Conservation (phyloP, 2,113 vertebrate genomes). For the Albula glossodonta region DNA sequence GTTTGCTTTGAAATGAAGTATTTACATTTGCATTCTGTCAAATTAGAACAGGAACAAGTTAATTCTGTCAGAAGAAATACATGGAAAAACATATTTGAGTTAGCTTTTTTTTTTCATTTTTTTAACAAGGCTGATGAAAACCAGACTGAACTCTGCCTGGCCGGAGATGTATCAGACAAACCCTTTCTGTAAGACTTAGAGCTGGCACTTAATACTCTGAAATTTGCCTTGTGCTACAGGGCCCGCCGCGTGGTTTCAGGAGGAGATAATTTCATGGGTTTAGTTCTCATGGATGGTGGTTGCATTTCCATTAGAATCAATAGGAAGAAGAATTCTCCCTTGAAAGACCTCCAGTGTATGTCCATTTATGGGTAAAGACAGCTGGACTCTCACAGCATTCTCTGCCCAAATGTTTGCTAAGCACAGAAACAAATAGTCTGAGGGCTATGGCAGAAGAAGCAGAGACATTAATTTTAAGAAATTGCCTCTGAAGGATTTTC, state of each 20-base stretch:
- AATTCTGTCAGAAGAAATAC: neutral
- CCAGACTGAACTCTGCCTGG: neutral
- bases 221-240: neutral
- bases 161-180: slow-evolving; percentile 6
- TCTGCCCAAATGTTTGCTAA: slow-evolving; percentile 28
- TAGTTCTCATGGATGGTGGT: neutral
- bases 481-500: neutral
- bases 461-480: neutral
- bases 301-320: neutral
- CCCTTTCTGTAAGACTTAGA: neutral
- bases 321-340: neutral
- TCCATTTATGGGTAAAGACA: slow-evolving; percentile 43
- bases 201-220: neutral
- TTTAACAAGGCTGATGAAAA: slow-evolving; percentile 15
- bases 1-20: neutral
- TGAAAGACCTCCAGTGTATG: neutral
- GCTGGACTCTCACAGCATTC: slow-evolving; percentile 17
- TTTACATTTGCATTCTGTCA: neutral
- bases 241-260: slow-evolving; percentile 10
- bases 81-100: neutral
- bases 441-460: slow-evolving; percentile 25
- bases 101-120: neutral
- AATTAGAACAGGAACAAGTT: neutral
- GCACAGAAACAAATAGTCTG: slow-evolving; percentile 31
- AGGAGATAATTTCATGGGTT: slow-evolving; percentile 18